Evolutionary conservation across 2,797 vertebrate genomes (phyloP).

Genomic region (Molothrus ater): DNA sequence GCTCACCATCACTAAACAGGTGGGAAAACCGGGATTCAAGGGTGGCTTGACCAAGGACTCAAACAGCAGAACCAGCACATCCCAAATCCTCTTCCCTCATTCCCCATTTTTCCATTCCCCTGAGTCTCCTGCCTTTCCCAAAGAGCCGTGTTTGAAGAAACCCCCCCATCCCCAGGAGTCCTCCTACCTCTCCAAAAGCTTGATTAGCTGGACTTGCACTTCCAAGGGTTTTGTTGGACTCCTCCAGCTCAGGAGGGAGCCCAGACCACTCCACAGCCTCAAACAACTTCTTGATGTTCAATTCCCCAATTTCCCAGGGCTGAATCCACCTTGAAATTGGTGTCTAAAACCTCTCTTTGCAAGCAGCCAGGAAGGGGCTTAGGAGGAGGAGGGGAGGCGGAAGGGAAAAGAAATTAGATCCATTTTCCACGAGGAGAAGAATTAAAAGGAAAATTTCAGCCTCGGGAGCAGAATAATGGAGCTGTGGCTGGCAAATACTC

Average conservation of each 20-base stretch:
- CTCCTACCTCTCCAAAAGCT: background rate
- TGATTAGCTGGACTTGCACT: constrained; percentile 8
- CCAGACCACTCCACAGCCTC: constrained; percentile 25
- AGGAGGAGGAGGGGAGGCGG: background rate
- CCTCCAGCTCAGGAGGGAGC: constrained; percentile 26
- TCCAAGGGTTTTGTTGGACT: background rate
- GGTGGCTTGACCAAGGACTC: background rate
- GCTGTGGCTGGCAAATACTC: background rate
- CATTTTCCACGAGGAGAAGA: constrained; percentile 4
- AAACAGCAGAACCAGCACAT: background rate
- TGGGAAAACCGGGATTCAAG: background rate
- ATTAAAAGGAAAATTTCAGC: constrained; percentile 36
- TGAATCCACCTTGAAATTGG: constrained; percentile 70
- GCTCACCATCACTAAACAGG: fast-evolving
- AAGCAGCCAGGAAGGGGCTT: background rate
- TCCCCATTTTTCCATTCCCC: background rate
- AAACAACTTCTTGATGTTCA: constrained; percentile 58
- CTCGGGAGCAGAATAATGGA: background rate
- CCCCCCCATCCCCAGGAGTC: background rate
- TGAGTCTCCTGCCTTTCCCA: background rate
- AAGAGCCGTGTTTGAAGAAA: background rate
- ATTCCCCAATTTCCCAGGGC: constrained; percentile 41
- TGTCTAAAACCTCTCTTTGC: constrained; percentile 34
- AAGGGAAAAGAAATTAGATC: constrained; percentile 46
- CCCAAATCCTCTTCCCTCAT: background rate